Base-by-base conservation (phyloP, 2,797 vertebrate species). In the Kryptolebias ocellatus region DNA sequence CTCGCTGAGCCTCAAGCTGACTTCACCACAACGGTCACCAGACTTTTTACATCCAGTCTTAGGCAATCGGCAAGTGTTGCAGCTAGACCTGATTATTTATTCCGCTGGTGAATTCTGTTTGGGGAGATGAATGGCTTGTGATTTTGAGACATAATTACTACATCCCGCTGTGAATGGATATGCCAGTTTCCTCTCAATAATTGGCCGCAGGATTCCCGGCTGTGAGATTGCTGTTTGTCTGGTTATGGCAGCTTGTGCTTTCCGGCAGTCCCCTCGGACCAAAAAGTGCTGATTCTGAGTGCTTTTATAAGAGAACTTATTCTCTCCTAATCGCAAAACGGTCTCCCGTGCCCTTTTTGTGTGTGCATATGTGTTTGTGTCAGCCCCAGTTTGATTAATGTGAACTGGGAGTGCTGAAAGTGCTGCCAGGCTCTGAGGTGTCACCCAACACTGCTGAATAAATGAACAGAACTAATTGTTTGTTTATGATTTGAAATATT, bases 371-470 rank as follows among this genome's bases (percentile, higher is more conserved):
- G 45, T 3, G 78, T 72, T 68, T 28, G 49, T 76, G 89, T 90
- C 81, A 90, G 90, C 84, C 73, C 63, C 65, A 29, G 80, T 86
- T 89, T 93, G 91, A 93, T 93, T 93, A 92, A 94, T 94, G 89
- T 81, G 87, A 85, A 85, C 63, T 52, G 85, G 85, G 86, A 86
- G 79, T 29, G 60, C 74, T 81, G 85, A 79, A 87, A 87, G 78
- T 75, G 81, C 88, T 84, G 85, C 85, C 72, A 69, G 80, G 72
- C 84, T 65, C 83, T 46, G 86, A 78, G 80, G 76, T 89, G 86
- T 83, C 87, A 84, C 80, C 79, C 79, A 60, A 64, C 70, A 69
- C 72, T 61, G 73, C 78, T 80, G 81, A 89, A 90, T 87, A 91
- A 89, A 90, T 87, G 75, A 91, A 82, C 71, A 85, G 46, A 76